phyloP scores from a whole-genome alignment of 2,888 invertebrate genomes.

The Altica lythri region DNA sequence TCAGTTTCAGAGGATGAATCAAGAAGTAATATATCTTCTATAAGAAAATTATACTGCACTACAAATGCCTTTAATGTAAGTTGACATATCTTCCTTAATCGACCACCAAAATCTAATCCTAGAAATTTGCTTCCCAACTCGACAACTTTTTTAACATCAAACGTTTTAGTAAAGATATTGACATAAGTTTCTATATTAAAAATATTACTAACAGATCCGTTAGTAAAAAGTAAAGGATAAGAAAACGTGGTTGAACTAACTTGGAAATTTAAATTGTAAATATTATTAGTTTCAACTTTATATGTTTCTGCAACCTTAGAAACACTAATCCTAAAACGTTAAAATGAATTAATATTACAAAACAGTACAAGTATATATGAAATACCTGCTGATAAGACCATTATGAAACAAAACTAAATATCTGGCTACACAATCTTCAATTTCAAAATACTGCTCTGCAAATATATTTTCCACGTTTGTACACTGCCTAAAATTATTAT shows the following conservation, averaged over 20 bases:
- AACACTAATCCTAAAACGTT: slow-evolving; percentile 10
- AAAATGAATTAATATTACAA: slow-evolving; percentile 1
- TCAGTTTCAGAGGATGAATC: slow-evolving; percentile 25
- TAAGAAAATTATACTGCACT: slow-evolving; percentile 30
- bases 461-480: not conserved
- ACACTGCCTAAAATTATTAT: slow-evolving; percentile 11
- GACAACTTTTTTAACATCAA: slow-evolving; percentile 30
- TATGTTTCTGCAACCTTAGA: not conserved
- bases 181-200: slow-evolving; percentile 29
- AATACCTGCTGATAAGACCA: slow-evolving; percentile 21
- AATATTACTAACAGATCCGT: slow-evolving; percentile 29
- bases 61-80: slow-evolving; percentile 34
- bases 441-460: slow-evolving; percentile 14
- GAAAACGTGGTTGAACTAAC: slow-evolving; percentile 27
- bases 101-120: slow-evolving; percentile 35
- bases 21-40: slow-evolving; percentile 33
- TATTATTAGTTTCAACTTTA: slow-evolving; percentile 24
- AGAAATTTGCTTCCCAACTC: slow-evolving; percentile 38
- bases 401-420: slow-evolving; percentile 20
- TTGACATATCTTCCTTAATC: slow-evolving; percentile 35
- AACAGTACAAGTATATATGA: not conserved
- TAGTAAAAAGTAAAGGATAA: slow-evolving; percentile 32
- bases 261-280: slow-evolving; percentile 29
- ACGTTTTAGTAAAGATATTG: slow-evolving; percentile 14
- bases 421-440: not conserved